A percentile compares a stretch with the other conserved stretches of the same genome.
Conservation (phyloP, 2,888 invertebrate genomes). For the Chirona hameri region DNA sequence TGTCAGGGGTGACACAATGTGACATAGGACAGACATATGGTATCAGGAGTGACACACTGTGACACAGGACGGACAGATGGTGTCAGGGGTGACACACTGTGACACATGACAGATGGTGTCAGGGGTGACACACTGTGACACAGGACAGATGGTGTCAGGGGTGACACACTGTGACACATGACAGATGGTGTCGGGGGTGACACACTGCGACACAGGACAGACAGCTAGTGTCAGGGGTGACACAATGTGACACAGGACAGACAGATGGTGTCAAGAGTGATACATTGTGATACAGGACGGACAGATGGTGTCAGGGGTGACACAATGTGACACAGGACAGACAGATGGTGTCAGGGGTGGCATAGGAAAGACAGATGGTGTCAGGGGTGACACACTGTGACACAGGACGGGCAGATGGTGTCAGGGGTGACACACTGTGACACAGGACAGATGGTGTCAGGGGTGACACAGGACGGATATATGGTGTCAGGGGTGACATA, state of each 20-base stretch:
- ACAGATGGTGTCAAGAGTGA: background rate
- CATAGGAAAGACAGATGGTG: background rate
- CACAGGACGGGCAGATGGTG: background rate
- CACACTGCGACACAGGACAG: too few species aligned
- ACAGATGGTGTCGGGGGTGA: too few species aligned
- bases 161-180: too few species aligned
- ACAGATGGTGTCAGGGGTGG: background rate
- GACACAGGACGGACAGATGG: too few species aligned
- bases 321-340: background rate
- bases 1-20: too few species aligned
- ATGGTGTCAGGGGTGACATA: background rate
- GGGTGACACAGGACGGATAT: background rate
- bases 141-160: too few species aligned
- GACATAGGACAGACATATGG: too few species aligned
- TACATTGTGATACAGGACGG: background rate
- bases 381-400: conserved; percentile 4
- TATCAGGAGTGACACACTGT: too few species aligned
- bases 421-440: conserved; percentile 4
- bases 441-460: background rate
- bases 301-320: background rate
- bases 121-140: too few species aligned
- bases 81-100: too few species aligned
- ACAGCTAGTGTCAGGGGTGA: too few species aligned
- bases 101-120: too few species aligned
- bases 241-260: background rate